These are phyloP conservation scores for Labeo rohita DNA, from an alignment of 2,113 vertebrate species.

Conservation along the genomic window DNA sequence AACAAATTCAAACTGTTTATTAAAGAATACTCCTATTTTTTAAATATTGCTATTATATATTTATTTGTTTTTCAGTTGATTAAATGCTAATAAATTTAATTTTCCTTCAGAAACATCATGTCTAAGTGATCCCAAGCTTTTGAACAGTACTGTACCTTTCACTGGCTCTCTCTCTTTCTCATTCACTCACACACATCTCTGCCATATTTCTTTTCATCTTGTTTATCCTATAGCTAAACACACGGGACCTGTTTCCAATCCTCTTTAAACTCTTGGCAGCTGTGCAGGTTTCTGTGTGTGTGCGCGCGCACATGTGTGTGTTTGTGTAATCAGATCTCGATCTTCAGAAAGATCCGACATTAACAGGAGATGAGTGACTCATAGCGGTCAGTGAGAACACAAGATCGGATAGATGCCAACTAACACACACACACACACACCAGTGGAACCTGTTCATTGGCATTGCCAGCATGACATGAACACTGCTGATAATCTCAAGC, in stretches of 20 bases:
- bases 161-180: background rate
- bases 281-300: background rate
- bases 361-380: conserved; percentile 51
- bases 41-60: too few relatives aligned
- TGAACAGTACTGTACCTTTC: background rate
- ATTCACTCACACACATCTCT: background rate
- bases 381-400: conserved; percentile 27
- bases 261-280: conserved; percentile 9
- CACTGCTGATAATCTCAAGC: background rate
- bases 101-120: background rate
- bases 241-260: background rate
- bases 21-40: background rate
- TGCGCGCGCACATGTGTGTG: background rate
- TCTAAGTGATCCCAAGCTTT: background rate
- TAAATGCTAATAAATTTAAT: background rate
- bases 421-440: conserved; percentile 27
- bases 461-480: conserved; percentile 4
- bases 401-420: conserved; percentile 11
- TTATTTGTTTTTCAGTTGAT: background rate
- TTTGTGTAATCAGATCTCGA: conserved; percentile 46
- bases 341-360: conserved; percentile 37
- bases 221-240: conserved; percentile 26
- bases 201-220: conserved; percentile 16
- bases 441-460: background rate
- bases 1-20: too few relatives aligned